Evolutionary conservation across 1,140 invertebrate species (phyloP).

Genomic region (Adoxophyes honmai): DNA sequence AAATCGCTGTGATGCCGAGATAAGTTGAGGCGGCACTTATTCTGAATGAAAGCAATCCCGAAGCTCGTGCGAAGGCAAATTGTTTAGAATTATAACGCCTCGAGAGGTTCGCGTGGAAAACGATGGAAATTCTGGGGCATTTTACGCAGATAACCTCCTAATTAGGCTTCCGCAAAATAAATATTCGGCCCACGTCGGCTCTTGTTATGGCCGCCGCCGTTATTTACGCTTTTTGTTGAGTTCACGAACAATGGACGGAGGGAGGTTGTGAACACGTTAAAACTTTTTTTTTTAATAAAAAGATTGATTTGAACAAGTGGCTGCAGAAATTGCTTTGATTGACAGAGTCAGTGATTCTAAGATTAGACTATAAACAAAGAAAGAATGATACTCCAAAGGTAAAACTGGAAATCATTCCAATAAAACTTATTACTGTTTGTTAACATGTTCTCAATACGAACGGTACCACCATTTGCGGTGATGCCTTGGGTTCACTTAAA

Average conservation of each 20-base stretch:
- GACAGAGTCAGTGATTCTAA: too few relatives aligned
- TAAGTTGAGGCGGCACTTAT: conserved; percentile 17
- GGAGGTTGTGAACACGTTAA: too few relatives aligned
- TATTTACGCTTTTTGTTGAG: conserved; percentile 5
- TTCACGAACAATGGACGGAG: neutral
- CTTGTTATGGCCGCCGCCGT: neutral
- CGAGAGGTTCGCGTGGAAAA: conserved; percentile 5
- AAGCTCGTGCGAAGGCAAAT: conserved; percentile 18
- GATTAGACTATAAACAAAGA: too few relatives aligned
- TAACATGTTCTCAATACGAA: too few relatives aligned
- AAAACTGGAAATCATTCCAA: too few relatives aligned
- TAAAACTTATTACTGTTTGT: too few relatives aligned
- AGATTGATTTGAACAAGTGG: too few relatives aligned
- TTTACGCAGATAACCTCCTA: conserved; percentile 14
- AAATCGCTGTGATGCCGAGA: conserved; percentile 19
- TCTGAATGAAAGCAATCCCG: conserved; percentile 19
- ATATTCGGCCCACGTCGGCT: neutral
- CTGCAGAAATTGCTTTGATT: too few relatives aligned
- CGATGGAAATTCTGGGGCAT: conserved; percentile 15
- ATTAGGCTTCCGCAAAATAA: conserved; percentile 6
- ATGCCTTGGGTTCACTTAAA: too few relatives aligned
- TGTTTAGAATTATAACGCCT: conserved; percentile 18
- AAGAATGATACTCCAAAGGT: too few relatives aligned
- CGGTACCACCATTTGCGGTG: too few relatives aligned
- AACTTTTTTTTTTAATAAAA: too few relatives aligned